Conservation (phyloP, 92 coral and sea anemone species). For the Umimayanthus kanabou region DNA sequence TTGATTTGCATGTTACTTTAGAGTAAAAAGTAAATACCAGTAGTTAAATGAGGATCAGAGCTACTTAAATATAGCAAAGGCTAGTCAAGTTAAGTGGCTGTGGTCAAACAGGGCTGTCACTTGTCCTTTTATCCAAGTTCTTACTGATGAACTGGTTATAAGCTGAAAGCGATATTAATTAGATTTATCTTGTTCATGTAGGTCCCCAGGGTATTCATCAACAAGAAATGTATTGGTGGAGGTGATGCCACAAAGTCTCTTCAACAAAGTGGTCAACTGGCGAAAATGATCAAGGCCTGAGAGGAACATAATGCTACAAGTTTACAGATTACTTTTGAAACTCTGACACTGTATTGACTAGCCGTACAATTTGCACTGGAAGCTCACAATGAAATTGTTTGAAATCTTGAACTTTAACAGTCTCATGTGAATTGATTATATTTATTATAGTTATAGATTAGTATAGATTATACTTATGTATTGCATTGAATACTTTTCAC, state of each 20-base stretch:
- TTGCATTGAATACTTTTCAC: too few relatives aligned
- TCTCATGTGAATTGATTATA: neutral
- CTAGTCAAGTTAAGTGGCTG: too few relatives aligned
- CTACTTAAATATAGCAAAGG: too few relatives aligned
- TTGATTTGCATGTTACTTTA: too few relatives aligned
- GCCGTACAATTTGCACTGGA: neutral
- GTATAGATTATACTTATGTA: too few relatives aligned
- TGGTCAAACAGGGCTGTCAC: too few relatives aligned
- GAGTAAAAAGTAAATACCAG: too few relatives aligned
- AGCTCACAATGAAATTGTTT: too few relatives aligned
- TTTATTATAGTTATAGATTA: too few relatives aligned
- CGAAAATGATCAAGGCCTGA: slow-evolving; percentile 33
- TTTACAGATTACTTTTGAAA: neutral
- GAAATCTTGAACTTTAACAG: neutral
- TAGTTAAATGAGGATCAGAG: too few relatives aligned
- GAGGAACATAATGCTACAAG: neutral
- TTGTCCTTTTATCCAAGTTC: too few relatives aligned
- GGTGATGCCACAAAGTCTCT: slow-evolving; percentile 67
- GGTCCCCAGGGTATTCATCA: slow-evolving; percentile 92
- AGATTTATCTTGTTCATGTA: neutral
- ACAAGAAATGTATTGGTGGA: slow-evolving; percentile 82
- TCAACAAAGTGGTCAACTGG: slow-evolving; percentile 69
- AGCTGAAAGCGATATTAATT: neutral
- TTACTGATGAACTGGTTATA: neutral
- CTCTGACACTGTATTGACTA: neutral